phyloP scores from a whole-genome alignment of 1,140 invertebrate species.

The Drosophila pallidifrons region DNA sequence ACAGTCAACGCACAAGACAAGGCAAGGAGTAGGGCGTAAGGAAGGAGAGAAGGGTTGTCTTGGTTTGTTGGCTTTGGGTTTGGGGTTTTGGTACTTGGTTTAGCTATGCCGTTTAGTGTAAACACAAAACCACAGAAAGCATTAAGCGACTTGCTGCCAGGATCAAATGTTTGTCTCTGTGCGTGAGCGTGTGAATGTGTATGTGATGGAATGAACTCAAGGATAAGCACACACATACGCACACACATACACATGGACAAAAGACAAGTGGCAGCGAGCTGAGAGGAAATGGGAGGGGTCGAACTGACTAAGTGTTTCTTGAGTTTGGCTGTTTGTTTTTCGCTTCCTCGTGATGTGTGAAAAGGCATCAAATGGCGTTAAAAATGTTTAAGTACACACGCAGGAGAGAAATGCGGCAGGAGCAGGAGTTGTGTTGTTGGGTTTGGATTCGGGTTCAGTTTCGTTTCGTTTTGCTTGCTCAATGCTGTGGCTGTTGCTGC shows the following conservation, averaged over 20 bases:
- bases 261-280: constrained; percentile 17
- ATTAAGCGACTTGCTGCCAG: constrained; percentile 48
- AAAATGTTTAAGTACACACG: constrained; percentile 77
- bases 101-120: constrained; percentile 43
- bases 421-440: not conserved
- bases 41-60: not conserved
- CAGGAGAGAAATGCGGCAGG: not conserved
- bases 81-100: constrained; percentile 20
- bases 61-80: constrained; percentile 14
- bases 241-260: constrained; percentile 6
- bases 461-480: constrained; percentile 15
- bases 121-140: constrained; percentile 57
- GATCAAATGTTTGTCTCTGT: constrained; percentile 42
- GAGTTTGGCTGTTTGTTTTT: constrained; percentile 71
- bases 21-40: not conserved
- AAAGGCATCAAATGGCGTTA: constrained; percentile 83
- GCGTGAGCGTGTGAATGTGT: constrained; percentile 9
- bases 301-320: constrained; percentile 74
- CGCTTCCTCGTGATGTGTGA: constrained; percentile 73
- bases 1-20: constrained; percentile 46
- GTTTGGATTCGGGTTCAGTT: constrained; percentile 26
- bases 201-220: constrained; percentile 35
- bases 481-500: constrained; percentile 4
- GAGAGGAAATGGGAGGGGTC: constrained; percentile 34
- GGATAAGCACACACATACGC: constrained; percentile 30